These are phyloP conservation scores for Osedax frankpressi DNA, from an alignment of 2,888 invertebrate genomes.

Conservation along the genomic window DNA sequence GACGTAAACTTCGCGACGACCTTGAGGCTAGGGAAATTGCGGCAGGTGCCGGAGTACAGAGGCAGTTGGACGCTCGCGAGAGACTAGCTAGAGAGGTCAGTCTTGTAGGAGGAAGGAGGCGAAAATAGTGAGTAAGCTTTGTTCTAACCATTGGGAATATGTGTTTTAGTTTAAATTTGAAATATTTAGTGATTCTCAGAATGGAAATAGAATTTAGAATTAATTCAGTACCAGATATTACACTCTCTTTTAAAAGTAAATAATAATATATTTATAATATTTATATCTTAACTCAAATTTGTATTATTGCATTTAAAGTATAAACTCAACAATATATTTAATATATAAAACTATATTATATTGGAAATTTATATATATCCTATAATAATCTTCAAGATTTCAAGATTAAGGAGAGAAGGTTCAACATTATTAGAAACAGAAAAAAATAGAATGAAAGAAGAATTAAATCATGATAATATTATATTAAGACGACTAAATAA, in stretches of 20 bases:
- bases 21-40: constrained; percentile 68
- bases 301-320: not conserved
- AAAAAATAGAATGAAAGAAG: constrained; percentile 45
- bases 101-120: too few species aligned
- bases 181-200: not conserved
- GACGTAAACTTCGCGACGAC: constrained; percentile 70
- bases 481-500: too few species aligned
- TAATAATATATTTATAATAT: too few species aligned
- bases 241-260: too few species aligned
- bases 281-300: too few species aligned
- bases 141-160: too few species aligned
- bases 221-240: not conserved
- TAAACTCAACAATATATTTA: not conserved
- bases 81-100: constrained; percentile 35
- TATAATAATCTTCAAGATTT: constrained; percentile 53
- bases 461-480: constrained; percentile 29
- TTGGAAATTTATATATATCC: not conserved
- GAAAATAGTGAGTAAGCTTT: too few species aligned
- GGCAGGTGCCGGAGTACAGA: constrained; percentile 39
- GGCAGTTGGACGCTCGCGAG: constrained; percentile 29
- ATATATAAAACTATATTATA: not conserved
- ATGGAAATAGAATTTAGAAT: not conserved
- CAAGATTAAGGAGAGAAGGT: constrained; percentile 71
- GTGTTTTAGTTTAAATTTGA: not conserved
- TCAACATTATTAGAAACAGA: constrained; percentile 61